Base-by-base conservation (phyloP, 2,797 vertebrate genomes). In the Ceryle rudis region DNA sequence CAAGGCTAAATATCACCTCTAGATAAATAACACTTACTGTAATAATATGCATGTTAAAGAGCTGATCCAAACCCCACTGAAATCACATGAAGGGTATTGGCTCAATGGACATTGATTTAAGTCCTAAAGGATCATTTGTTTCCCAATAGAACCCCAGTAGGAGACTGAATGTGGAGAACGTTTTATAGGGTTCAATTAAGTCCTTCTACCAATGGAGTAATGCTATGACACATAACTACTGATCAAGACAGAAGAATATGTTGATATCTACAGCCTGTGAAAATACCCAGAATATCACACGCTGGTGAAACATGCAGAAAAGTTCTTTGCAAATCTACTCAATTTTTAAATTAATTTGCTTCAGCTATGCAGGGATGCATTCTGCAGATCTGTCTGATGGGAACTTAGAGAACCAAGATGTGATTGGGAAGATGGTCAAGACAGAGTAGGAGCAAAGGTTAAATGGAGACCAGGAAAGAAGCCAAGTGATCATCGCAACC, bases 1-100 rank as follows among this genome's bases (percentile, higher is more conserved):
- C 95, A 95, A 82, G 61, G 67, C 90, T 92, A 89, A 95, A 85
- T 78, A 93, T 92, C 81, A 82, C 89, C 95, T 89, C 86, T 33
- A 39, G 84, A 82, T 92, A 95, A 90, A 94, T 83, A 94, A 92
- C 35, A 70, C 28, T 73, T 46, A 31, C 60, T 86, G 77, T 54
- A 80, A 71, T 29, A 67, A 46, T 8, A 80, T 47, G 90, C 62
- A 58, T 66, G 77, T 23, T 94, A 74, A 95, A 82, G 83, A 93
- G 73, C 37, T 77, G 90, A 74, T 71, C 66, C 83, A 67, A 93
- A 85, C 31, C 74, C 74, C 52, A 13, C 60, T 44, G 83, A 95
- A 93, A 81, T 41, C 37, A 72, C 0, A 0, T 14, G 88, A 55
- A 93, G 44, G 44, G 12, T 58, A 54, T 87, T 92, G 91, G 92